A percentile compares a stretch with the other conserved stretches of the same genome.
Conservation (phyloP, 2,888 invertebrate species). For the Entomobrya proxima region DNA sequence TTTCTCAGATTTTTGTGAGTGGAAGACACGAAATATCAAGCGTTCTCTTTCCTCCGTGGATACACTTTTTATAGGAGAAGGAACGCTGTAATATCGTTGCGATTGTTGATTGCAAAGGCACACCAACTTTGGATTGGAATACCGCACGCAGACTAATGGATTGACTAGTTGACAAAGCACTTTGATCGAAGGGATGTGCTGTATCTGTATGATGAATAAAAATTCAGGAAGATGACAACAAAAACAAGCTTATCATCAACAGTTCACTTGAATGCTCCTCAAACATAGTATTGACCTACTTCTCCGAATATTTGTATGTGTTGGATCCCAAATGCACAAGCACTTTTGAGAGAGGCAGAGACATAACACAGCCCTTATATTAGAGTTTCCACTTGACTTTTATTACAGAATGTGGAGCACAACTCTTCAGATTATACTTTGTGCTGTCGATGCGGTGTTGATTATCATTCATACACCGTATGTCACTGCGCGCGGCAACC, state of each 20-base stretch:
- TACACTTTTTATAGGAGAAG: no score
- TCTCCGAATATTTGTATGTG: neutral
- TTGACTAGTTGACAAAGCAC: no score
- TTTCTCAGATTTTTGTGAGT: neutral
- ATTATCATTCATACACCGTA: neutral
- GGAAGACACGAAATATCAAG: neutral
- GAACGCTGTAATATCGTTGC: no score
- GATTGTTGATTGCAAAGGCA: no score
- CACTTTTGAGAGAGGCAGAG: neutral
- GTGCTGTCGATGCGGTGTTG: neutral
- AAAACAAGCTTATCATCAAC: conserved; percentile 15
- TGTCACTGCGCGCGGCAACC: no score
- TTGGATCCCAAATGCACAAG: neutral
- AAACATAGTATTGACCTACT: conserved; percentile 21
- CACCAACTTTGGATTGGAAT: no score
- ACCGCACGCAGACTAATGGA: no score
- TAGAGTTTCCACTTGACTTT: conserved; percentile 5
- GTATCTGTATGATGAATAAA: neutral
- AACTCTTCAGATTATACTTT: conserved; percentile 2
- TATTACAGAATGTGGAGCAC: conserved; percentile 1
- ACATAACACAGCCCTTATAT: neutral
- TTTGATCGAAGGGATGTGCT: neutral
- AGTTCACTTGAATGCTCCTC: conserved; percentile 16
- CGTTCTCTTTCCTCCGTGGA: neutral
- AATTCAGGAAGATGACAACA: neutral